Conservation (phyloP, 2,113 vertebrate species). For the Todiramphus chloris region DNA sequence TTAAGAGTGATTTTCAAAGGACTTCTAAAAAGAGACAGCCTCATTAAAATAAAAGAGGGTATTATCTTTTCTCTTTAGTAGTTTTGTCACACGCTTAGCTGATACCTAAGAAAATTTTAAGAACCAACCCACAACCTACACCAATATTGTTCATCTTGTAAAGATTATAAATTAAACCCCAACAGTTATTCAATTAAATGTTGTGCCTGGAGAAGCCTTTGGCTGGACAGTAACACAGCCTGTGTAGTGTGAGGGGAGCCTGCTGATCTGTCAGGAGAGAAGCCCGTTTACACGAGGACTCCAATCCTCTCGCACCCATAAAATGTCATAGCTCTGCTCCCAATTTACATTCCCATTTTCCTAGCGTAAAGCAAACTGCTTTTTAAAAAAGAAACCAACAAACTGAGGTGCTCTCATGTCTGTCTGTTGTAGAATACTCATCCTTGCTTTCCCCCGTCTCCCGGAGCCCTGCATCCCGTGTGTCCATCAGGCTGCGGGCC, state of each 20-base stretch:
- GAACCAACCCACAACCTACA: rapidly evolving
- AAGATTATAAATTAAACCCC: neutral
- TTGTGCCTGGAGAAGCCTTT: neutral
- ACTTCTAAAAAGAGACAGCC: neutral
- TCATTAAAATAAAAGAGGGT: neutral
- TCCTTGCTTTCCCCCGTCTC: neutral
- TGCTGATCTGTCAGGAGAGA: rapidly evolving
- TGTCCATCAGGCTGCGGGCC: neutral
- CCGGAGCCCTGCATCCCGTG: neutral
- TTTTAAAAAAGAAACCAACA: neutral
- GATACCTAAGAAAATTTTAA: neutral
- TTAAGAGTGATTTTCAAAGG: neutral
- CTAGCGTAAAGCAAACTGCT: neutral
- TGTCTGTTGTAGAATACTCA: neutral
- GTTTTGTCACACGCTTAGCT: neutral
- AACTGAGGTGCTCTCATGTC: neutral
- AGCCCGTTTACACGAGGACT: rapidly evolving
- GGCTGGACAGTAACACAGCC: rapidly evolving
- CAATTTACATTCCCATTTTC: neutral
- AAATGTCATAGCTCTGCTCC: neutral
- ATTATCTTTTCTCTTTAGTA: neutral
- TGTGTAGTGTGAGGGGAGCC: neutral
- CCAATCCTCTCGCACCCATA: neutral
- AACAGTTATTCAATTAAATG: neutral
- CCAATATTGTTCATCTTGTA: neutral